Evolutionary conservation across 2,888 invertebrate species (phyloP).

Genomic region (Drosophila kanekoi): DNA sequence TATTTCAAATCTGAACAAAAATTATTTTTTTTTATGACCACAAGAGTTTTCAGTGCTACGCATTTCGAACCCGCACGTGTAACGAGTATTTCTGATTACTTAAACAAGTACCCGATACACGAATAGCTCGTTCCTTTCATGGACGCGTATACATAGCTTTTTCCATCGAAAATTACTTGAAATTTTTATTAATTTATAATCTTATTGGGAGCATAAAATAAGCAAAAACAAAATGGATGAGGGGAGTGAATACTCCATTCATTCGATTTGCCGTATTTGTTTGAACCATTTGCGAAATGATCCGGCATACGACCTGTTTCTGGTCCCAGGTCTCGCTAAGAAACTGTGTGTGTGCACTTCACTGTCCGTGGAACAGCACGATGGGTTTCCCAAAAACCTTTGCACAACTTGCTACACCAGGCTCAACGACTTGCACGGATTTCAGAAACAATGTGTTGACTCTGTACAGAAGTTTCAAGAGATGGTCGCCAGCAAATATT

Average conservation of each 20-base stretch:
- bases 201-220: conserved; percentile 1
- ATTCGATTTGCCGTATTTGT: conserved; percentile 82
- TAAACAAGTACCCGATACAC: conserved; percentile 41
- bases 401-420: conserved; percentile 72
- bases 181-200: conserved; percentile 9
- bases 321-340: conserved; percentile 77
- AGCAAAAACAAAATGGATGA: conserved; percentile 54
- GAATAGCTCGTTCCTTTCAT: conserved; percentile 37
- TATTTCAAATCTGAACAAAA: too few species aligned
- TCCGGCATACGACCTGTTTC: conserved; percentile 71
- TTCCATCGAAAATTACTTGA: conserved; percentile 24
- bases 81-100: conserved; percentile 28
- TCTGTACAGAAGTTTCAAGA: conserved; percentile 79
- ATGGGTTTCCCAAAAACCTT: conserved; percentile 81
- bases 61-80: neutral
- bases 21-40: too few species aligned
- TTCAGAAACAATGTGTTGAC: conserved; percentile 78
- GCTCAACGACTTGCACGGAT: conserved; percentile 78
- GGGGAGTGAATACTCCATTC: conserved; percentile 57
- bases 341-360: conserved; percentile 82
- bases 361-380: conserved; percentile 77
- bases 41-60: neutral
- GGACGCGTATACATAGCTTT: conserved; percentile 54
- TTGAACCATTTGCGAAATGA: conserved; percentile 69
- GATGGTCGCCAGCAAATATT: conserved; percentile 59